Evolutionary conservation across 2,888 invertebrate species (phyloP), one percentile per base, ranked within the genome.

Genomic region (Trachelus tabidus): DNA sequence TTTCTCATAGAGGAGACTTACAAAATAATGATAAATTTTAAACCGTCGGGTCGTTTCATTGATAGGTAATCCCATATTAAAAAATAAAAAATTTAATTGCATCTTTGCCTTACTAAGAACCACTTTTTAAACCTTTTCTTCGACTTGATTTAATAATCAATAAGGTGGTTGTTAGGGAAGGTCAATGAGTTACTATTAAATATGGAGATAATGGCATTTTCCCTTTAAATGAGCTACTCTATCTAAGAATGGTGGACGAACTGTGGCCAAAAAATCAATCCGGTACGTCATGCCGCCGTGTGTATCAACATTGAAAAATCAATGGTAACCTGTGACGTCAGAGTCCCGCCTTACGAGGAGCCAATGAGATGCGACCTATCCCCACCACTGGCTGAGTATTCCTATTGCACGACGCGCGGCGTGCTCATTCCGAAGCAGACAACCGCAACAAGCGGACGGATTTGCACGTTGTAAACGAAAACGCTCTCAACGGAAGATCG

Each of bases 301-400:
- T 87, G 85, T 87, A 88, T 87, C 86, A 88, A 87, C 87, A 87
- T 89, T 87, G 87, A 87, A 91, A 91, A 91, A 91, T 91, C 91
- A 91, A 91, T 91, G 90, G 87, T 84, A 85, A 85, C 83, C 82
- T 76, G 85, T 90, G 91, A 91, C 91, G 91, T 91, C 86, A 85
- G 85, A 85, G 90, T 88, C 89, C 90, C 91, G 90, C 90, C 91
- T 90, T 85, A 83, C 76, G 73, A 71, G 73, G 75, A 79, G 80
- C 91, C 90, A 91, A 91, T 91, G 77, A 76, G 69, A 34, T 23
- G 56, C 34, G 56, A 68, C 73, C 68, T 77, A 73, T 79, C 86
- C 87, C 87, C 85, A 81, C 86, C 78, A 56, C 34, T 34, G n/a
- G 71, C 69, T 75, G 82, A 81, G 79, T 85, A 86, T 85, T 82